Evolutionary conservation across 1,140 invertebrate genomes (phyloP).

Genomic region (Heliothis virescens): DNA sequence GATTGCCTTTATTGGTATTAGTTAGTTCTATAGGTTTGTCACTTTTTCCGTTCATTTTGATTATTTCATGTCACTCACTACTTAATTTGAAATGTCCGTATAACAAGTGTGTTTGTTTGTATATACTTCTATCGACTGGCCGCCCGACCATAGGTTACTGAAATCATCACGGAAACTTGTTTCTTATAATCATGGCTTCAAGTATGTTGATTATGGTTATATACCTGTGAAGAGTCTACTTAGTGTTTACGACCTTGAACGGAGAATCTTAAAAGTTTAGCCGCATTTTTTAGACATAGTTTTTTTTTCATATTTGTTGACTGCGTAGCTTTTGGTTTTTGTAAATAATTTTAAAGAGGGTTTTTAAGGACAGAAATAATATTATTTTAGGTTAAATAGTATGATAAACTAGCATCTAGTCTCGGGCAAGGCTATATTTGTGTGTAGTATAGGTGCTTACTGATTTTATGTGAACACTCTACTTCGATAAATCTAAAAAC

Average conservation of each 20-base stretch:
- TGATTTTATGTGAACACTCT: too few relatives aligned
- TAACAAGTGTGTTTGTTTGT: constrained; percentile 61
- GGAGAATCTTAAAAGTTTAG: neutral
- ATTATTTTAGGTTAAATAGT: too few relatives aligned
- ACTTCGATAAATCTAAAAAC: too few relatives aligned
- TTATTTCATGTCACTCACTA: constrained; percentile 30
- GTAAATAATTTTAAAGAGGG: too few relatives aligned
- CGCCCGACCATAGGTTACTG: constrained; percentile 51
- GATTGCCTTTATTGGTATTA: constrained; percentile 42
- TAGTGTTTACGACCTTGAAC: constrained; percentile 3
- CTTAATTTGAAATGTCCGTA: neutral
- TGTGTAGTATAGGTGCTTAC: too few relatives aligned
- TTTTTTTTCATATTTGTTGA: neutral
- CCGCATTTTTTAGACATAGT: neutral
- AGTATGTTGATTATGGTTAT: neutral
- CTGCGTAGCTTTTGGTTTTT: neutral
- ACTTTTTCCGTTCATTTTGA: constrained; percentile 54
- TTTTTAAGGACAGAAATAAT: too few relatives aligned
- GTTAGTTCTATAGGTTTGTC: constrained; percentile 50
- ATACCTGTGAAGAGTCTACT: neutral
- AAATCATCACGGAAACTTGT: constrained; percentile 67
- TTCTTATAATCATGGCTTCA: constrained; percentile 50
- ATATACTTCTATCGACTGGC: constrained; percentile 66
- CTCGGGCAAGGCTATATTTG: too few relatives aligned
- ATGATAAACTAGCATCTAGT: too few relatives aligned